Percentiles rank a stretch among this genome's conserved stretches.
Evolutionary conservation across 1,140 invertebrate species (phyloP).

Genomic region (Saxidomus purpurata): DNA sequence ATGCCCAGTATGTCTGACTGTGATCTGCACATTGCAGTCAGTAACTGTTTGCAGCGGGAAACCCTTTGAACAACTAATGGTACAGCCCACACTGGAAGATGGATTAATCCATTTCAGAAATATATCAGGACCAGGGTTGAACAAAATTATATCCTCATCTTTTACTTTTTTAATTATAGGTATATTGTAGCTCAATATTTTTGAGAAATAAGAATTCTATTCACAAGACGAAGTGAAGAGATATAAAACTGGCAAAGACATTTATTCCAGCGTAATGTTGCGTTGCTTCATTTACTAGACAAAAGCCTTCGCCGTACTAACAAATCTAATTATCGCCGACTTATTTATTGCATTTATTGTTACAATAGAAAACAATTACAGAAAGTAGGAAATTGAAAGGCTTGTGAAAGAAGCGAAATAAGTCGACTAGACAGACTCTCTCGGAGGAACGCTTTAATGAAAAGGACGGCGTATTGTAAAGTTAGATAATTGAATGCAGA

Average conservation of each 20-base stretch:
- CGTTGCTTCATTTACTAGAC: background rate
- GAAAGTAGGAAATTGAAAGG: background rate
- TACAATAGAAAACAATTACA: slow-evolving; percentile 37
- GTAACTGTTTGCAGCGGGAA: no score
- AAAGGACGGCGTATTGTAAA: background rate
- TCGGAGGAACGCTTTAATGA: slow-evolving; percentile 6
- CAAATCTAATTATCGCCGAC: background rate
- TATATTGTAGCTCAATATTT: no score
- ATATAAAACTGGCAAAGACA: background rate
- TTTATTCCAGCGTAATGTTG: background rate
- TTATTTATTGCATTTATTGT: slow-evolving; percentile 24
- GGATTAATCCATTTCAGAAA: no score
- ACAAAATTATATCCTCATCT: no score
- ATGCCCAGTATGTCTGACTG: no score
- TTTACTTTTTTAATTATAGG: no score
- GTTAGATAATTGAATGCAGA: background rate
- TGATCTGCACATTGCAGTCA: no score
- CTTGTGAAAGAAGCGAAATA: background rate
- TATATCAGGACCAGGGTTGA: no score
- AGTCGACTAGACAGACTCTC: background rate
- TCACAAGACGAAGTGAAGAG: background rate
- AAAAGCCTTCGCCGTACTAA: background rate
- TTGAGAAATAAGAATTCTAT: no score
- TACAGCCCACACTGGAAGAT: no score
- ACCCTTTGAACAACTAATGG: no score